Base-by-base conservation (phyloP, 2,888 invertebrate species). In the Macrosoma leucophasiata region DNA sequence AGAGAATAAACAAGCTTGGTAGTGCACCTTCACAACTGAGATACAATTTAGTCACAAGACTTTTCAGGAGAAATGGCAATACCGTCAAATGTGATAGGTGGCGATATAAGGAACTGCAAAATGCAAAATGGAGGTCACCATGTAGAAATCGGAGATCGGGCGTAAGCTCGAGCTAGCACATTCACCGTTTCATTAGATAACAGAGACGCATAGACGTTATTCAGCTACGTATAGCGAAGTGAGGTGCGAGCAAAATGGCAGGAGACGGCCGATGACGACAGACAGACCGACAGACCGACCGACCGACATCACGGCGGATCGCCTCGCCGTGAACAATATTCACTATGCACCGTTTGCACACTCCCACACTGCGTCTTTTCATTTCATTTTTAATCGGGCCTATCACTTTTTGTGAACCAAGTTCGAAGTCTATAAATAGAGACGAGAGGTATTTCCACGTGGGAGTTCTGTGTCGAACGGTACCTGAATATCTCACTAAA, bases 381-480 rank as follows among this genome's bases (percentile, higher is more conserved):
- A 27, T 28, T 46, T 47, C 51, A 52, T 59, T 69, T 67, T 54
- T 55, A 55, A 61, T 60, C 52, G 60, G 48, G 53, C 50, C 61
- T 62, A 73, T 64, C 55, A 65, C 55, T 66, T 71, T 69, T 67
- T 58, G 60, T 52, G 74, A 69, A 75, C 70, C 74, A 74, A 74
- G 71, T 75, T 73, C 71, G 67, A 58, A 56, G 56, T 76, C 81
- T 82, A 81, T 70, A 73, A 78, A 79, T 82, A 82, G 81, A 74
- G 74, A 62, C 68, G 74, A 68, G 75, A 77, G 75, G 68, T 78
- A 81, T 79, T 78, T 78, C 79, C 82, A 82, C 81, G 82, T 81
- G 81, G 81, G 82, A 79, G 79, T 78, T 75, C 62, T 75, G 61
- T 62, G 45, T 53, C 41, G 51, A 62, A 70, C 64, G 52, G 61